Percentiles rank a stretch among this genome's conserved stretches.
phyloP scores from a whole-genome alignment of 1,140 invertebrate species.

The Telenomus remus region DNA sequence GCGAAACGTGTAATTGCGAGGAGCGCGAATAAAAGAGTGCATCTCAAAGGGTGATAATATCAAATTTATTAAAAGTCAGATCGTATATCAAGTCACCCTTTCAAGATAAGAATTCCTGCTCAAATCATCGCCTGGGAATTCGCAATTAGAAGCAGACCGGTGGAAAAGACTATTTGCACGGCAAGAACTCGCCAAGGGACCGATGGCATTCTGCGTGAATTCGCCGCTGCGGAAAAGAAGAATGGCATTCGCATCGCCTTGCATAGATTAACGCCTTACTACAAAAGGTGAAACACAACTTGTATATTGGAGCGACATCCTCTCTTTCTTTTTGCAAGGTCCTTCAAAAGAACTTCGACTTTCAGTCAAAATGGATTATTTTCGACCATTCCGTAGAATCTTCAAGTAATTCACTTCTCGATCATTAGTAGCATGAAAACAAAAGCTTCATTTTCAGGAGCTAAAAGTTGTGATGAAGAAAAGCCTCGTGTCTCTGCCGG shows the following conservation, averaged over 20 bases:
- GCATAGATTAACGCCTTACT: slow-evolving; percentile 43
- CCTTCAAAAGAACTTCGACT: too few relatives aligned
- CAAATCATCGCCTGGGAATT: slow-evolving; percentile 62
- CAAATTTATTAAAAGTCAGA: slow-evolving; percentile 37
- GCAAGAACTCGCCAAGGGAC: slow-evolving; percentile 37
- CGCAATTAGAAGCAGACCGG: slow-evolving; percentile 60
- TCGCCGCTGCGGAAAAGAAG: slow-evolving; percentile 26
- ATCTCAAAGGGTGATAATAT: slow-evolving; percentile 17
- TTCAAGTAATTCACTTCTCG: background rate
- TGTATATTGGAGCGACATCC: slow-evolving; percentile 6
- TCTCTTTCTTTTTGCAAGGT: too few relatives aligned
- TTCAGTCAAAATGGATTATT: too few relatives aligned
- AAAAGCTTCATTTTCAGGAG: slow-evolving; percentile 2
- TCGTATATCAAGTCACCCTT: slow-evolving; percentile 27
- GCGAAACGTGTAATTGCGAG: slow-evolving; percentile 9
- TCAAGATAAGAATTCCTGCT: slow-evolving; percentile 52
- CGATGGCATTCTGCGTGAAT: slow-evolving; percentile 55
- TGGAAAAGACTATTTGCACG: slow-evolving; percentile 51
- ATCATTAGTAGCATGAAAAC: too few relatives aligned
- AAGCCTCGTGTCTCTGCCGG: background rate
- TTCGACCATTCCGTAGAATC: too few relatives aligned
- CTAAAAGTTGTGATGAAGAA: slow-evolving; percentile 8
- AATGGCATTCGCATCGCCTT: slow-evolving; percentile 58
- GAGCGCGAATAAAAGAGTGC: slow-evolving; percentile 9
- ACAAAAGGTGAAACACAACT: slow-evolving; percentile 40